Percentiles rank a stretch among this genome's conserved stretches.
phyloP scores from a whole-genome alignment of 37 sponge, comb jelly and placozoan genomes.

The Dysidea cf. avara region DNA sequence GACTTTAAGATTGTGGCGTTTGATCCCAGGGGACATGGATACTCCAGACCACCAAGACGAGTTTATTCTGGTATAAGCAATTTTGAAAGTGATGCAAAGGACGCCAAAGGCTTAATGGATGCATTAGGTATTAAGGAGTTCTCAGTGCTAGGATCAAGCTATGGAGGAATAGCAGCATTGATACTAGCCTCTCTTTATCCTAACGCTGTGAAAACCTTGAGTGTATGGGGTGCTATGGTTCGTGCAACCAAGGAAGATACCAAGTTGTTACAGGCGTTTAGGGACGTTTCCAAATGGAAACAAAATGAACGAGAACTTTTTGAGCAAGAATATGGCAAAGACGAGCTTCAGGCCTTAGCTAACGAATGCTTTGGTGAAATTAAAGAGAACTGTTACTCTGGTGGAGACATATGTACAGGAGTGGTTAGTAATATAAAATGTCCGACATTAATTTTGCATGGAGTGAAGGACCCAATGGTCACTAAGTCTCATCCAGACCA shows the following conservation, averaged over 20 bases:
- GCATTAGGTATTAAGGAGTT: conserved; percentile 39
- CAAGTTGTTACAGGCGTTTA: conserved; percentile 35
- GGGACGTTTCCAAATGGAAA: conserved; percentile 61
- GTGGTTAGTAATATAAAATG: conserved; percentile 24
- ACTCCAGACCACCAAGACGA: conserved; percentile 39
- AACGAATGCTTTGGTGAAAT: no score
- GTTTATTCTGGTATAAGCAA: conserved; percentile 3
- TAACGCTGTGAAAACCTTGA: conserved; percentile 46
- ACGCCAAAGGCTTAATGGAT: conserved; percentile 51
- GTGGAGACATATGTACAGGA: conserved; percentile 56
- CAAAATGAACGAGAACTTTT: conserved; percentile 19
- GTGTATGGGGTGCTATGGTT: conserved; percentile 67
- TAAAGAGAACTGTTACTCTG: neutral
- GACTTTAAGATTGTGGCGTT: conserved; percentile 33
- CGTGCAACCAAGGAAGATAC: conserved; percentile 50
- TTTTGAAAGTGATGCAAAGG: conserved; percentile 47
- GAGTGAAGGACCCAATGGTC: conserved; percentile 52
- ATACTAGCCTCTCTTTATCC: conserved; percentile 46
- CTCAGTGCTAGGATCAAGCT: conserved; percentile 76
- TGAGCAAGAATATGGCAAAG: conserved; percentile 48
- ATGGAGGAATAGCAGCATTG: conserved; percentile 64
- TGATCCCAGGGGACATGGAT: conserved; percentile 57
- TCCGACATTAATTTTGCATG: conserved; percentile 72
- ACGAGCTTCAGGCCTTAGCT: no score
- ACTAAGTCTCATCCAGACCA: conserved; percentile 52